phyloP scores from a whole-genome alignment of 2,113 vertebrate species.

The Ameiurus melas region DNA sequence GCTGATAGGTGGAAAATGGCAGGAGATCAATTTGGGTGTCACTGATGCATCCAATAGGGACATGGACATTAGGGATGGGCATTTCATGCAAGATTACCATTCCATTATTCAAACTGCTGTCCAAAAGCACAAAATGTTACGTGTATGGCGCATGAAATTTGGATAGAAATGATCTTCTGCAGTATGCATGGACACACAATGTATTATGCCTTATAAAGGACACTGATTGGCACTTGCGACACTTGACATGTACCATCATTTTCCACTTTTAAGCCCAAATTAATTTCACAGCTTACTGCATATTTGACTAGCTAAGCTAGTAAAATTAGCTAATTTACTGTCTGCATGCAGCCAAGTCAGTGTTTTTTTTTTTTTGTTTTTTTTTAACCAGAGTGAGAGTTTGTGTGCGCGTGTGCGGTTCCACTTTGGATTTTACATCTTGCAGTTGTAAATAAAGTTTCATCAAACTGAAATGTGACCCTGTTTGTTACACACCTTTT shows the following conservation, averaged over 20 bases:
- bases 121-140: neutral
- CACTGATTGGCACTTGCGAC: neutral
- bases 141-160: neutral
- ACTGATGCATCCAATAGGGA: neutral
- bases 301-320: neutral
- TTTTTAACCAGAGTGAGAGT: neutral
- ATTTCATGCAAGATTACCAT: neutral
- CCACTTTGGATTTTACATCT: neutral
- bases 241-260: neutral
- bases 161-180: neutral
- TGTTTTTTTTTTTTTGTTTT: neutral
- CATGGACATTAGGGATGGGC: neutral
- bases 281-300: neutral
- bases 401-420: neutral
- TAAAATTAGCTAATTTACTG: neutral
- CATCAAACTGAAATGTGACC: neutral
- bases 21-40: neutral
- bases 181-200: neutral
- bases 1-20: neutral
- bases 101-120: neutral
- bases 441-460: neutral
- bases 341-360: neutral
- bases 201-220: neutral
- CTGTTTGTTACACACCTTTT: neutral
- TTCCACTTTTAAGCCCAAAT: neutral